Base-by-base conservation (phyloP, 2,113 vertebrate species). In the Megaptera novaeangliae region DNA sequence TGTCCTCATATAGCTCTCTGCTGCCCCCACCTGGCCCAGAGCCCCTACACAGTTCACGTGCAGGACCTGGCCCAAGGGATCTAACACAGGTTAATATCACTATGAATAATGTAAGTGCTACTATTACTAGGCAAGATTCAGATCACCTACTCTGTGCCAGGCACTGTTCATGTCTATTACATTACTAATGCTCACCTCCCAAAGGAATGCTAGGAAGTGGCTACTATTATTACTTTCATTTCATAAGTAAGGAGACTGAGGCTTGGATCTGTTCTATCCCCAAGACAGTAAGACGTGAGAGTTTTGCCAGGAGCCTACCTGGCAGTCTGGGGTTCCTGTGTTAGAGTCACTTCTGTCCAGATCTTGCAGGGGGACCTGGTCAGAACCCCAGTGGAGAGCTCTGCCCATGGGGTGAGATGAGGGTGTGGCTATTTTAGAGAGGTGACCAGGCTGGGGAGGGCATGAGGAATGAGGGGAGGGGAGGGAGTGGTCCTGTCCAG, bases 1-100 rank as follows among this genome's bases (percentile, higher is more conserved):
- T 95, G 92, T 94, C 97, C 87, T 96, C 94, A 68, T 92, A 95
- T 92, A 82, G 98, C 95, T 98, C 97, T 98, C 97, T 98, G 98
- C 98, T 98, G 98, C 98, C 98, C 97, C 96, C 98, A 94, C 46
- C 97, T 97, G 98, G 95, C n/a, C 83, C 78, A 96, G 90, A 71
- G 72, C n/a, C 57, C 93, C 59, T 74, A 74, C 80, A 87, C 94
- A 34, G 64, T 74, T 96, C 55, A 36, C 55, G 87, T 15, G 6
- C 29, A 59, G 29, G 66, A 46, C 25, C 59, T n/a, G n/a, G 44
- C 59, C 84, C n/a, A 8, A 5, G 63, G 36, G 20, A 66, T 64
- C 44, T 31, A 69, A 68, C 44, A 44, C 14, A 27, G 0, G 2
- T 68, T 69, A 64, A 9, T 34, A 59, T n/a, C 39, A 21, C 75